These are phyloP conservation scores for Spodoptera litura DNA, from an alignment of 1,140 invertebrate genomes.

Conservation along the genomic window DNA sequence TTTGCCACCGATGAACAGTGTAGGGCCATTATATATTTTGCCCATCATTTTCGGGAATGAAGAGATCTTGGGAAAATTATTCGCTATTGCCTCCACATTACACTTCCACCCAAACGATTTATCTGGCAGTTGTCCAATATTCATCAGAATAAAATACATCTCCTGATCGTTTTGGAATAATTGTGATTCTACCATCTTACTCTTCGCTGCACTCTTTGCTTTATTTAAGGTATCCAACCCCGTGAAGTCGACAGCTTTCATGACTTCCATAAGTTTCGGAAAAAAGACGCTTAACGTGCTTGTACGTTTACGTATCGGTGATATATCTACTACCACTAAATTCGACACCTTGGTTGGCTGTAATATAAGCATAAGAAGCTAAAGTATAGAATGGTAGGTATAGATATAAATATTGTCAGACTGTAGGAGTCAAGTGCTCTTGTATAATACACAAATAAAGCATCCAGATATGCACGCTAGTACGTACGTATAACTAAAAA, in stretches of 20 bases:
- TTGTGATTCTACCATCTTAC: slow-evolving; percentile 60
- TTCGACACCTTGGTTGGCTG: slow-evolving; percentile 91
- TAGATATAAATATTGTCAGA: too few relatives aligned
- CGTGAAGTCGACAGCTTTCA: slow-evolving; percentile 59
- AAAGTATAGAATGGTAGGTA: neutral
- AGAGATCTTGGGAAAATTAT: slow-evolving; percentile 84
- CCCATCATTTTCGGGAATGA: slow-evolving; percentile 86
- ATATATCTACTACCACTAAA: slow-evolving; percentile 94
- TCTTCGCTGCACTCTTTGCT: slow-evolving; percentile 86
- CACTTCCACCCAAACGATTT: slow-evolving; percentile 67
- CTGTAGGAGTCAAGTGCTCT: too few relatives aligned
- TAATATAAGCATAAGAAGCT: slow-evolving; percentile 54
- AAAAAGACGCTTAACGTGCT: slow-evolving; percentile 75
- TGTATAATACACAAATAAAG: too few relatives aligned
- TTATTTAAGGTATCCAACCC: slow-evolving; percentile 75
- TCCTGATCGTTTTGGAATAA: slow-evolving; percentile 49
- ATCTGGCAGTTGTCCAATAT: slow-evolving; percentile 59
- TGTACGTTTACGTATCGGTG: slow-evolving; percentile 87
- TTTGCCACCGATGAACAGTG: slow-evolving; percentile 91
- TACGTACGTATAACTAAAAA: neutral
- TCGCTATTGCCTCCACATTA: slow-evolving; percentile 64
- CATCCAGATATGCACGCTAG: neutral
- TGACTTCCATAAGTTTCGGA: slow-evolving; percentile 84
- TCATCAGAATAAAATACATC: slow-evolving; percentile 67
- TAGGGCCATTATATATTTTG: slow-evolving; percentile 87